Evolutionary conservation across 2,888 invertebrate genomes (phyloP).

Genomic region (Sturmia bella): DNA sequence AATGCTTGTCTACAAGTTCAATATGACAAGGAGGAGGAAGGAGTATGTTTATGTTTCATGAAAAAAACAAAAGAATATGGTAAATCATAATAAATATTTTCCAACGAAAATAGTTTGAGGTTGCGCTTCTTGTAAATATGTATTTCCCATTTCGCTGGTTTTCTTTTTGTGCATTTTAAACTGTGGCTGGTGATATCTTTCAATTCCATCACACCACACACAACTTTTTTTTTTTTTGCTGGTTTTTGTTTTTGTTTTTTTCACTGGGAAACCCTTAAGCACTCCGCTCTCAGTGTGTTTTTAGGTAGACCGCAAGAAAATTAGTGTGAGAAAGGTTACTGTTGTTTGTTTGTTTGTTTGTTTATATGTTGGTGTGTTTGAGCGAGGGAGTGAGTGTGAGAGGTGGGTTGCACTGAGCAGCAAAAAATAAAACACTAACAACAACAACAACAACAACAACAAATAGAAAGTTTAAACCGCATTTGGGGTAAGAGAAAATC

Average conservation of each 20-base stretch:
- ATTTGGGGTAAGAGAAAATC: conserved; percentile 43
- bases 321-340: conserved; percentile 37
- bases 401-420: conserved; percentile 16
- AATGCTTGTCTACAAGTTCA: conserved; percentile 16
- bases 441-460: not conserved
- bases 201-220: conserved; percentile 3
- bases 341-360: no score
- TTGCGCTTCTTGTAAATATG: conserved; percentile 48
- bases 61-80: conserved; percentile 26
- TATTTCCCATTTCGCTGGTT: conserved; percentile 30
- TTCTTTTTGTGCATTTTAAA: not conserved
- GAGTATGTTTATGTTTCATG: not conserved
- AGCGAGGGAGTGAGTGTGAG: not conserved
- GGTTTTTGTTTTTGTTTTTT: not conserved
- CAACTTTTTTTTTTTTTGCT: not conserved
- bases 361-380: no score
- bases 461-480: conserved; percentile 42
- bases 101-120: conserved; percentile 53
- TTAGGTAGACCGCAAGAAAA: conserved; percentile 57
- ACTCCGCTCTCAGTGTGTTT: conserved; percentile 23
- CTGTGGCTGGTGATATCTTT: not conserved
- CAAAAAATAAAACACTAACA: conserved; percentile 9
- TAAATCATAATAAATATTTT: conserved; percentile 40
- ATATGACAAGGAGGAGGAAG: conserved; percentile 49
- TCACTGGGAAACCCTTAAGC: conserved; percentile 53